Evolutionary conservation across 2,113 vertebrate species (phyloP).

Genomic region (Otis tarda): DNA sequence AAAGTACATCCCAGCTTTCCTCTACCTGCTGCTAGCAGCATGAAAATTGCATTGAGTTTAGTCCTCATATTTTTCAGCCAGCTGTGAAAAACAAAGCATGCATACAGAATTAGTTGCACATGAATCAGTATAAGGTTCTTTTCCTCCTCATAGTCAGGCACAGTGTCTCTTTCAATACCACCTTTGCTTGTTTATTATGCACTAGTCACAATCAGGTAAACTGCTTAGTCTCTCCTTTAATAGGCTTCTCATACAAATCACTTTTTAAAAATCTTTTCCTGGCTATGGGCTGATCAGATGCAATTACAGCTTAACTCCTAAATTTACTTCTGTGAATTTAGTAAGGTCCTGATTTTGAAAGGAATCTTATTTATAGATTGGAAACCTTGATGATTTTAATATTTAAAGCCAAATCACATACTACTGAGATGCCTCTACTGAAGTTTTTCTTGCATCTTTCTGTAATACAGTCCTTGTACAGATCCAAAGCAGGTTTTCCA

Average conservation of each 20-base stretch:
- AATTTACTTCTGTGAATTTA: not conserved
- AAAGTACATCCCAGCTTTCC: not conserved
- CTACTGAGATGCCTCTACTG: not conserved
- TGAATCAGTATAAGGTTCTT: not conserved
- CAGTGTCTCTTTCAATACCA: not conserved
- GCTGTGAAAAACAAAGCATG: conserved; percentile 6
- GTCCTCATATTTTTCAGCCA: not conserved
- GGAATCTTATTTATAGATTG: not conserved
- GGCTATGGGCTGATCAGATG: not conserved
- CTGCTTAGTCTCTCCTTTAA: not conserved
- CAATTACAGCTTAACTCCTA: not conserved
- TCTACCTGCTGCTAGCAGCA: not conserved
- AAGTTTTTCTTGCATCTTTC: not conserved
- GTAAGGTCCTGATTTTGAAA: not conserved
- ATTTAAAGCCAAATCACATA: not conserved
- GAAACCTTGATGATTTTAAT: not conserved
- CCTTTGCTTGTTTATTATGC: not conserved
- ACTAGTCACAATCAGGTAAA: conserved; percentile 31
- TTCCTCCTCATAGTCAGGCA: not conserved
- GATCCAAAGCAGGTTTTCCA: not conserved
- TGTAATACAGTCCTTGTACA: not conserved
- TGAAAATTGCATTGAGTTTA: not conserved
- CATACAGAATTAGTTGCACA: not conserved
- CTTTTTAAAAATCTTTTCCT: not conserved
- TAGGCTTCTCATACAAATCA: not conserved